A percentile compares a stretch with the other conserved stretches of the same genome.
phyloP scores from a whole-genome alignment of 2,113 vertebrate genomes.

The Athene cunicularia region DNA sequence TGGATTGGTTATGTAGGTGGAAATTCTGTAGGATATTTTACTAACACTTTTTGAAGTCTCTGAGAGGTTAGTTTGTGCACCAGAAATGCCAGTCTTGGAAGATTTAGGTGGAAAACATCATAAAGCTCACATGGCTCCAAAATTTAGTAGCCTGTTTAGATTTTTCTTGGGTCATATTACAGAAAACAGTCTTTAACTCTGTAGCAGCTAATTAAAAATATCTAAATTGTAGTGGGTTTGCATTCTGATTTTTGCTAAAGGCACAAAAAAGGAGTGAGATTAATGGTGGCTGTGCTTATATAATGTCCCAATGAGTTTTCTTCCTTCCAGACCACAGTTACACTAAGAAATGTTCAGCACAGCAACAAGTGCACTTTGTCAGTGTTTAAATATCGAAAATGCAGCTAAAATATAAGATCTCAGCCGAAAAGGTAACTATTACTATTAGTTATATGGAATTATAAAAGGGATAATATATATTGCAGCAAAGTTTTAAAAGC shows the following conservation, averaged over 20 bases:
- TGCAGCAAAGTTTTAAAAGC: background rate
- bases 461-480: background rate
- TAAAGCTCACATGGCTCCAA: background rate
- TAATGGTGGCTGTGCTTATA: background rate
- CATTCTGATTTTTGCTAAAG: background rate
- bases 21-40: constrained; percentile 18
- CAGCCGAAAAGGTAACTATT: background rate
- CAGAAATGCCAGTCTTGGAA: background rate
- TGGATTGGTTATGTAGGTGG: background rate
- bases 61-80: background rate
- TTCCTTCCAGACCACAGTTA: background rate
- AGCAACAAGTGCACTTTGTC: background rate
- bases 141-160: background rate
- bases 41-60: background rate
- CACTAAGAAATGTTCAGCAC: background rate
- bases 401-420: background rate
- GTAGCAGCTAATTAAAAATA: background rate
- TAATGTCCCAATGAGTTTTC: background rate
- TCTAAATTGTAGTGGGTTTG: background rate
- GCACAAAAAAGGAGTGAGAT: background rate
- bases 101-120: background rate
- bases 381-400: background rate
- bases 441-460: background rate
- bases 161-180: background rate
- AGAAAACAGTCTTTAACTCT: background rate